Base-by-base conservation (phyloP, 2,888 invertebrate species). In the Drosophila longiperda region DNA sequence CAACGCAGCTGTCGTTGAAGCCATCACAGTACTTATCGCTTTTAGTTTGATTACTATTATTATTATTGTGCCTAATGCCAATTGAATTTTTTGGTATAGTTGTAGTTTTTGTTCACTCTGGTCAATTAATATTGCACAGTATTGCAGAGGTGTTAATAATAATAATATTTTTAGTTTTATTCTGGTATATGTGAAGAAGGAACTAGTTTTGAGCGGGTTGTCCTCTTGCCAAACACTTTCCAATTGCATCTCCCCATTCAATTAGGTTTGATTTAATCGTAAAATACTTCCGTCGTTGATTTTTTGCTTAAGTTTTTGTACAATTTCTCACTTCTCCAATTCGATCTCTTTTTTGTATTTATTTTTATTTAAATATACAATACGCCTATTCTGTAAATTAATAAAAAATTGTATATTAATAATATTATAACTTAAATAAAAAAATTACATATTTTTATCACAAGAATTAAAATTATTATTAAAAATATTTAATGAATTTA, bases 121-220 rank as follows among this genome's bases (percentile, higher is more conserved):
- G 45, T 45, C 45, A 45, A 45, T 45, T 45, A 23, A 8, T 45
- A 45, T 23, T 45, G 45, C 45, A 45, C 45, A 45, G 23, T 45
- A 45, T 45, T 45, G 45, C 45, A 20, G 45, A 8, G 15, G 45
- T 45, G 45, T 45, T 45, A 23, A 20, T 20, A 45, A 45, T 45
- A 45, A 45, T 54, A 59, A 53, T 68, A 54, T 66, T 61, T 20
- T 49, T 62, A 79, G 54, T 57, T 57, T 49, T 63, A 66, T 62
- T 62, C 57, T 54, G 69, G 63, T 67, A 33, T 71, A 49, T 64
- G 53, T 80, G 42, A 73, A 87, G 87, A 75, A 89, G 89, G 89
- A 87, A 87, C 89, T 89, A 82, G 79, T 74, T 80, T 71, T 77
- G 60, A 77, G 66, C 67, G 74, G 73, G 69, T 61, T 77, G 32